Base-by-base conservation (phyloP, 2,888 invertebrate species). In the Julus scanicus region DNA sequence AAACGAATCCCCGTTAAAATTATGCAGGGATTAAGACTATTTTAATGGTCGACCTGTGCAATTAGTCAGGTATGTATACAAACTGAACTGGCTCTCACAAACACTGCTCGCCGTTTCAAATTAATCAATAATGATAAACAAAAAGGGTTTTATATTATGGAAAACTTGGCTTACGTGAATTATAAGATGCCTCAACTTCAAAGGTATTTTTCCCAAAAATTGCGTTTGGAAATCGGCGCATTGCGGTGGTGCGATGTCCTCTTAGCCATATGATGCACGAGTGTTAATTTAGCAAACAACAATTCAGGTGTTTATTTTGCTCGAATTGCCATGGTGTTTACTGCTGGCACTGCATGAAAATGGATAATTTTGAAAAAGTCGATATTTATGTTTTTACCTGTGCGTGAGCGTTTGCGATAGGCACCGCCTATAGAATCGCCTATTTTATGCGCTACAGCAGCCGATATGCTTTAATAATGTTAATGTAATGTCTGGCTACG, bases 221-320 rank as follows among this genome's bases (percentile, higher is more conserved):
- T 86, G 86, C 29, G 44, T 39, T 86, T 86, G 49, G 86, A 48
- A 86, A 86, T 86, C 49, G 49, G 11, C 49, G 86, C 84, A 84
- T 84, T 84, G 84, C 84, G 17, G 84, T 29, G 39, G 11, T 84
- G 39, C 15, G 37, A 39, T 15, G 17, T 37, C 84, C 84, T 84
- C 40, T 84, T 57, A 13, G 15, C 57, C 57, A 57, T 57, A 57
- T 57, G 57, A 57, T 57, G 17, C 2, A 17, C 57, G 57, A 17
- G 17, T 57, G 17, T 57, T 29, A 17, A 57, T 17, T 57, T 57
- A 57, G 57, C 57, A 17, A 57, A 5, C 17, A 57, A 57, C 17
- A 57, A 57, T 17, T 57, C 57, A 5, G 57, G 13, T 5, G 13
- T 57, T 57, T 17, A 57, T 5, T 57, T 17, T 17, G 57, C 5